Base-by-base conservation (phyloP, 2,113 vertebrate genomes). In the Pelvicachromis taeniatus region DNA sequence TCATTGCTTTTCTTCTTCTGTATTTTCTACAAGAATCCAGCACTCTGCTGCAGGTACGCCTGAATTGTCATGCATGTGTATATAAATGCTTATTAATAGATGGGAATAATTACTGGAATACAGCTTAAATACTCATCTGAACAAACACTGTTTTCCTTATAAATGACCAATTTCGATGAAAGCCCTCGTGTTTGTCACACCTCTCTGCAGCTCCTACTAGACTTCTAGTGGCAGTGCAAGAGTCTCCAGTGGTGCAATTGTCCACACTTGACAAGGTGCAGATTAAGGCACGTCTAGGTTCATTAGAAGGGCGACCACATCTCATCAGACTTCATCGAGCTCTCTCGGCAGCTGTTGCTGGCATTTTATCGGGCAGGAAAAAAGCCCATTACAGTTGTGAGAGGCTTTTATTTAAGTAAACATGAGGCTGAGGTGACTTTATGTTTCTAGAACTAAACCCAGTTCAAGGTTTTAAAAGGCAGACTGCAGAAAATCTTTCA, bases 21-120 rank as follows among this genome's bases (percentile, higher is more conserved):
- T 29, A 73, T 19, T 73, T 73, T 73, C 14, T 29, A 73, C 40
- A 73, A 73, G 9, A 48, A 50, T 48, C 14, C 40, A 50, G 26
- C 68, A 26, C 40, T 11, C 42, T 48, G 68, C 68, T 73, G 16
- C 40, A 48, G 9, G 13, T 70, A 26, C 1, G 5, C 13, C 21
- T 45, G 13, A 1, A 45, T 48, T 45, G 40, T 29, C 21, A 17
- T 45, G 33, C 59, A 38, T 1, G 65, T 10, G 40, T 26, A 42
- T 23, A 17, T 17, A 45, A 26, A 45, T 45, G 65, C 14, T 29
- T 70, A 9, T 0, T 45, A 70, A 70, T 42, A 70, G 63, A 68
- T 1, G 1, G 63, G 12, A 42, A 42, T 45, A 16, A 45, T 70
- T 70, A 45, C 40, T 45, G 65, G 0, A 70, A 26, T 45, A 42